These are phyloP conservation scores for Holacanthus passer DNA, from an alignment of 2,113 vertebrate species.

Conservation along the genomic window DNA sequence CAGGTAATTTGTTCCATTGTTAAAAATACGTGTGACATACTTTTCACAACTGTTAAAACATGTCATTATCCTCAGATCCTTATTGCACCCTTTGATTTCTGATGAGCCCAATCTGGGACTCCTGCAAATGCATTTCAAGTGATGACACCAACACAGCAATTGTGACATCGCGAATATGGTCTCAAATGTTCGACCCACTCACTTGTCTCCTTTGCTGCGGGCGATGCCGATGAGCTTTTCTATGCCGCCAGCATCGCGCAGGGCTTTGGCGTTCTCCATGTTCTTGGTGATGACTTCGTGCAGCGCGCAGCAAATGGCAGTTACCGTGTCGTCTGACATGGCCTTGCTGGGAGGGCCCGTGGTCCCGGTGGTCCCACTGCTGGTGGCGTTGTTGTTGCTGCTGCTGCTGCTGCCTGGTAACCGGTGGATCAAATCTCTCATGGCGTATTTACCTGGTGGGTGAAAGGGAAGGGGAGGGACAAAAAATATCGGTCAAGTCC, in stretches of 20 bases:
- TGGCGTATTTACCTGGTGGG: conserved; percentile 94
- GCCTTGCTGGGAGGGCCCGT: conserved; percentile 88
- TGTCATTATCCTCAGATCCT: neutral
- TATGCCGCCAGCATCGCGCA: conserved; percentile 96
- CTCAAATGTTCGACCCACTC: conserved; percentile 71
- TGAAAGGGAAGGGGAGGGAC: neutral
- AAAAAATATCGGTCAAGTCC: conserved; percentile 13
- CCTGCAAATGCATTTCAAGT: neutral
- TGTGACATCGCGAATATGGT: no score
- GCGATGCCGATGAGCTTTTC: conserved; percentile 98
- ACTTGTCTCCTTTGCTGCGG: conserved; percentile 99
- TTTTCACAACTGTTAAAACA: neutral
- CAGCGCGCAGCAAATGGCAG: conserved; percentile 97
- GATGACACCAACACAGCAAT: no score
- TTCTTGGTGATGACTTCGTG: conserved; percentile 99
- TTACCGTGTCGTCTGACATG: conserved; percentile 98
- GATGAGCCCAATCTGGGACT: conserved; percentile 4
- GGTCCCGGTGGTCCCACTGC: conserved; percentile 82
- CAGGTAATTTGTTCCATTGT: neutral
- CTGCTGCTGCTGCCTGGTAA: conserved; percentile 93
- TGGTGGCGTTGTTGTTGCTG: conserved; percentile 83
- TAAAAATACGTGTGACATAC: conserved; percentile 14
- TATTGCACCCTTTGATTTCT: neutral
- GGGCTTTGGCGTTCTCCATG: conserved; percentile 99
- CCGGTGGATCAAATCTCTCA: conserved; percentile 97